Evolutionary conservation across 2,888 invertebrate species (phyloP), one percentile per base, ranked within the genome.

Genomic region (Azorinus chamasolen): DNA sequence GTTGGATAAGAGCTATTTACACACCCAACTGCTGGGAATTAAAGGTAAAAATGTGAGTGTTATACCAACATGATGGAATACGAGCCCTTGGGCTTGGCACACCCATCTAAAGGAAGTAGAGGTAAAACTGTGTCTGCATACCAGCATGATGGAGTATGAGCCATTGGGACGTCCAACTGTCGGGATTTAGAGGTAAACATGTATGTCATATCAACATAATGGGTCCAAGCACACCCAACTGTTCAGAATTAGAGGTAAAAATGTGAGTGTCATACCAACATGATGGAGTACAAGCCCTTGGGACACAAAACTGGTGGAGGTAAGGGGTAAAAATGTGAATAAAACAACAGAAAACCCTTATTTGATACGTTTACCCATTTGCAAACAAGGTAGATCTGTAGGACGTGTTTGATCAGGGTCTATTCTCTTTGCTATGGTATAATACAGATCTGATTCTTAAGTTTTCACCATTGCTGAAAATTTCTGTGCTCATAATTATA

Each of bases 211-310:
- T 14, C n/a, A n/a, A n/a, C n/a, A n/a, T 87, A 92, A 0, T 88
- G 90, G 2, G 93, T 93, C 37, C 88, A 70, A 27, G 91, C 88
- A 81, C 93, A 93, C 6, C 90, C 89, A 50, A 93, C 93, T 93
- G 37, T 25, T 37, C 10, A 48, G 8, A 18, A 8, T 8, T 12
- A 14, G 14, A n/a, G n/a, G n/a, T n/a, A n/a, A n/a, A n/a, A n/a
- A n/a, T n/a, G 18, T 48, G 18, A 48, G 10, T 8, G 14, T 14
- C 8, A 48, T 14, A 18, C 18, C 10, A 12, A 18, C 18, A 48
- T 48, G 18, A 48, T 16, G 18, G 18, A 12, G 14, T 14, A 48
- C 10, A 16, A 16, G 8, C 14, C 18, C 8, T 48, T 8, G 18
- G 18, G 8, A 48, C 18, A n/a, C 16, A 37, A 16, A 32, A n/a